phyloP scores from a whole-genome alignment of 2,113 vertebrate genomes.

The Danionella cerebrum region DNA sequence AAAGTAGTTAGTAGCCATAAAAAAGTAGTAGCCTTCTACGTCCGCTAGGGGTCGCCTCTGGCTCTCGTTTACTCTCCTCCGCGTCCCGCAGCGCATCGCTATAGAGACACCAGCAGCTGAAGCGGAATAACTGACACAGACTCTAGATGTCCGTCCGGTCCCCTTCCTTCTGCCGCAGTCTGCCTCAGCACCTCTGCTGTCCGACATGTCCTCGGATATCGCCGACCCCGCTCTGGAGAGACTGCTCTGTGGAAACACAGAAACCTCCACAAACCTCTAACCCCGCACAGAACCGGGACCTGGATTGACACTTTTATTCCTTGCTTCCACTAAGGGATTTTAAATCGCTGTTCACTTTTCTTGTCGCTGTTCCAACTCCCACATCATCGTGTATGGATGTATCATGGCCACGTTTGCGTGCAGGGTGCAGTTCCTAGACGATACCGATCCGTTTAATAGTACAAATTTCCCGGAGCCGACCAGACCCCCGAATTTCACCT shows the following conservation, averaged over 20 bases:
- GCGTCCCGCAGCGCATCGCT: constrained; percentile 36
- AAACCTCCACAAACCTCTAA: constrained; percentile 12
- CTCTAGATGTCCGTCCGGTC: constrained; percentile 43
- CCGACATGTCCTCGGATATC: constrained; percentile 60
- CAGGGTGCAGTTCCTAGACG: constrained; percentile 93
- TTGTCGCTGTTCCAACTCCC: constrained; percentile 28
- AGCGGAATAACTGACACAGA: constrained; percentile 41
- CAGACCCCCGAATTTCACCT: constrained; percentile 86
- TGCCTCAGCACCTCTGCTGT: constrained; percentile 57
- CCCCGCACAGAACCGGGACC: background rate
- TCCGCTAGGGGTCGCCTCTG: constrained; percentile 12
- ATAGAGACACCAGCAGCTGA: too few relatives aligned
- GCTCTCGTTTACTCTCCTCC: constrained; percentile 17
- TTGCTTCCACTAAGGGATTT: constrained; percentile 18
- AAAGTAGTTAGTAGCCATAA: too few relatives aligned
- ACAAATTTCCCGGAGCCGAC: constrained; percentile 94
- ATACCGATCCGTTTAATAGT: constrained; percentile 96
- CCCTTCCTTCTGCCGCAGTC: constrained; percentile 49
- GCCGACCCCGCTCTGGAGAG: constrained; percentile 26
- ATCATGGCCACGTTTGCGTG: constrained; percentile 86
- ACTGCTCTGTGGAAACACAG: constrained; percentile 11
- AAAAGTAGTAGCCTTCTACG: too few relatives aligned
- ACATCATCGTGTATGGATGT: constrained; percentile 71
- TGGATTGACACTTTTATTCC: constrained; percentile 24
- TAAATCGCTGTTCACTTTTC: constrained; percentile 35